A percentile compares a stretch with the other conserved stretches of the same genome.
phyloP scores from a whole-genome alignment of 1,140 invertebrate species.

The Drosophila nigromelanica region DNA sequence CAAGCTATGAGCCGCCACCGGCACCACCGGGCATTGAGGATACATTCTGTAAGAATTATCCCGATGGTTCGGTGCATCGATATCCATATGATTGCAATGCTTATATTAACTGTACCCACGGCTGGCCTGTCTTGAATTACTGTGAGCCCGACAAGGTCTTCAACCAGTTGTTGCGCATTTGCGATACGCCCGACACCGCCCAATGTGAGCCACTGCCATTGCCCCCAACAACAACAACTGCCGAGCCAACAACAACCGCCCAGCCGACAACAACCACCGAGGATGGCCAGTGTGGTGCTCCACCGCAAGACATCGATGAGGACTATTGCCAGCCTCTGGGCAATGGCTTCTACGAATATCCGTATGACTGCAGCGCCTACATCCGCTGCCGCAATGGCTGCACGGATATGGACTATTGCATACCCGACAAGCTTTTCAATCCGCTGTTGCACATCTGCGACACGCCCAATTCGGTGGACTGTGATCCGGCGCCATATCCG shows the following conservation, averaged over 20 bases:
- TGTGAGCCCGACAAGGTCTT: slow-evolving; percentile 61
- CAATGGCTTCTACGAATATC: slow-evolving; percentile 68
- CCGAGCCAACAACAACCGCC: slow-evolving; percentile 1
- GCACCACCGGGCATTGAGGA: slow-evolving; percentile 50
- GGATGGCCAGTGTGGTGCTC: slow-evolving; percentile 36
- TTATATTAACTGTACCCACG: slow-evolving; percentile 66
- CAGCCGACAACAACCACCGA: slow-evolving; percentile 30
- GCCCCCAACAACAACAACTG: slow-evolving; percentile 32
- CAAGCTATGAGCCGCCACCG: slow-evolving; percentile 57
- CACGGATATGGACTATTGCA: slow-evolving; percentile 55
- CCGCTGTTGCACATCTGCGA: slow-evolving; percentile 56
- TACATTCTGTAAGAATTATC: slow-evolving; percentile 25
- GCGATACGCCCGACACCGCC: slow-evolving; percentile 68
- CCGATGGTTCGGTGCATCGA: slow-evolving; percentile 42
- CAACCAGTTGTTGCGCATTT: slow-evolving; percentile 49
- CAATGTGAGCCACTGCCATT: slow-evolving; percentile 57
- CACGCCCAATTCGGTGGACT: slow-evolving; percentile 57
- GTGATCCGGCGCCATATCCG: slow-evolving; percentile 41
- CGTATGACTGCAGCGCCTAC: slow-evolving; percentile 59
- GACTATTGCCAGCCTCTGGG: slow-evolving; percentile 42
- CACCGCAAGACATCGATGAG: slow-evolving; percentile 34
- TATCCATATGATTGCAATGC: slow-evolving; percentile 76
- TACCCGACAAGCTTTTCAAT: slow-evolving; percentile 62
- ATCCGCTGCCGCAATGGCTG: slow-evolving; percentile 60
- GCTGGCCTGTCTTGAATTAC: slow-evolving; percentile 65